These are phyloP conservation scores for Natrix natrix DNA, from an alignment of 2,797 vertebrate species.

Conservation along the genomic window DNA sequence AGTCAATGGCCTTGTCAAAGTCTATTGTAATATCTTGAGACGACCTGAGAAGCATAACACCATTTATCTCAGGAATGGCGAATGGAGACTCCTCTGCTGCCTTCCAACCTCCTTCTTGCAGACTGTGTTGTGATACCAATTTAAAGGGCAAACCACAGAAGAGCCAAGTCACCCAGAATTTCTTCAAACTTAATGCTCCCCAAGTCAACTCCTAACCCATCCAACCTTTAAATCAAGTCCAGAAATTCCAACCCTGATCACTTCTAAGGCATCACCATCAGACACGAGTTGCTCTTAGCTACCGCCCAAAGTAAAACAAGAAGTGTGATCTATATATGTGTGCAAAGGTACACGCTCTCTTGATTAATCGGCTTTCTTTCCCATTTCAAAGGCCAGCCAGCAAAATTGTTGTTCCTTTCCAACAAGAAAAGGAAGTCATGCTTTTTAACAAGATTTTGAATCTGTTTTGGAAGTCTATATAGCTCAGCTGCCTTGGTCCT, in stretches of 20 bases:
- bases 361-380: background rate
- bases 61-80: background rate
- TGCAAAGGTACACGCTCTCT: background rate
- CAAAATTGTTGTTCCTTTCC: background rate
- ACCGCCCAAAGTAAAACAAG: background rate
- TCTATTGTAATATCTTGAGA: background rate
- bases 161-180: background rate
- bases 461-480: background rate
- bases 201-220: background rate
- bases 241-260: background rate
- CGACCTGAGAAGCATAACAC: background rate
- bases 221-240: background rate
- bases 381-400: background rate
- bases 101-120: background rate
- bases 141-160: background rate
- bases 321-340: too few relatives aligned
- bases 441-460: background rate
- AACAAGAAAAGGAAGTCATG: background rate
- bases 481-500: background rate
- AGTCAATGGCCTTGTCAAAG: background rate
- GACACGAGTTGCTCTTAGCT: background rate
- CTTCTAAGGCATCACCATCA: background rate
- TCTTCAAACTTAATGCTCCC: background rate
- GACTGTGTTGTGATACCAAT: background rate
- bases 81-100: background rate